Base-by-base conservation (phyloP, 2,888 invertebrate species). In the Pseudanteris insignis region DNA sequence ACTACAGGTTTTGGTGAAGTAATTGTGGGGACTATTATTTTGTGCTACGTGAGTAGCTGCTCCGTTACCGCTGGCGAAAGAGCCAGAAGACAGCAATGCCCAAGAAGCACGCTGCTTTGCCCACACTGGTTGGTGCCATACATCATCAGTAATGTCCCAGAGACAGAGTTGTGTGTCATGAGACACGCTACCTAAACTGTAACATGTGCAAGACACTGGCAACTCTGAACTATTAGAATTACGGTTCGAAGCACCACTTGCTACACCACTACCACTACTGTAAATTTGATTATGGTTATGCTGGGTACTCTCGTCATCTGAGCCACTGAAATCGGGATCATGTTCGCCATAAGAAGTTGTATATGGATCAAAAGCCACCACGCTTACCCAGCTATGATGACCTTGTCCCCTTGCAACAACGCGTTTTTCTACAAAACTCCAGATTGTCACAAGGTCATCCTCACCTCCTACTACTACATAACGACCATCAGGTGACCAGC, bases 391-490 rank as follows among this genome's bases (percentile, higher is more conserved):
- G 48, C 96, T 96, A 68, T 93, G 87, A 81, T 98, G 98, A 0
- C 98, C 99, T 77, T 96, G 96, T 0, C 97, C 98, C 29, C 99
- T 84, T n/a, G 97, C 98, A 4, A 97, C 93, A 3, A 98, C 96
- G 37, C 95, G 84, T 66, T 93, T 87, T 76, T 98, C 96, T 66
- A 88, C 86, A 77, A 96, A 89, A 40, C 94, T 95, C 92, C 96
- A 99, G 25, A 99, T 92, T 0, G 98, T 98, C 40, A 99, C 93
- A 57, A 99, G 84, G 82, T 99, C 99, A 82, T 99, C 99, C 81
- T 99, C 99, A 2, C 99, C 99, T 0, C 99, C 99, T 0, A 95
- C 94, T 0, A 94, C 95, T 38, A 96, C 94, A 74, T 96, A 93
- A 91, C 90, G 34, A 93, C 91, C 48, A 81, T 99, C 97, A 0